A percentile compares a stretch with the other conserved stretches of the same genome.
Evolutionary conservation across 2,797 vertebrate species (phyloP).

Genomic region (Numenius phaeopus): DNA sequence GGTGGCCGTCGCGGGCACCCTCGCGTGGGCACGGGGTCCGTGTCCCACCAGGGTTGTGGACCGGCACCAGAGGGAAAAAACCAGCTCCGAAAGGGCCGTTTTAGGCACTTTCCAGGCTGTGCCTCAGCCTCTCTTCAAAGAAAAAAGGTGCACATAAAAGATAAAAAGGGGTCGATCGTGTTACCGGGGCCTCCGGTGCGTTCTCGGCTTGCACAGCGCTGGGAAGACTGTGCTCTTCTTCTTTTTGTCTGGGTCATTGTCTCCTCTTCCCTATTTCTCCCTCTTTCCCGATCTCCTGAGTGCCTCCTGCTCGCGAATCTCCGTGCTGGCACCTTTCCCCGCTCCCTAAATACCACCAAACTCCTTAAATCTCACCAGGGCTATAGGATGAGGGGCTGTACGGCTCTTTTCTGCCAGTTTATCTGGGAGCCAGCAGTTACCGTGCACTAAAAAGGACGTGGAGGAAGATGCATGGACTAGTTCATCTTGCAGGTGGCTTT

Average conservation of each 20-base stretch:
- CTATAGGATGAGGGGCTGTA: background rate
- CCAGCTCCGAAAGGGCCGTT: background rate
- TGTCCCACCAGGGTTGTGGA: fast-evolving
- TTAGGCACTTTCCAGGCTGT: background rate
- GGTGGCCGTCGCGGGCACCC: background rate
- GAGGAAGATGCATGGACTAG: background rate
- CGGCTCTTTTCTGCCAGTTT: fast-evolving
- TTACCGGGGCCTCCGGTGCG: background rate
- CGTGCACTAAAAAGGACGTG: background rate
- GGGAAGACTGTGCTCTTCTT: background rate
- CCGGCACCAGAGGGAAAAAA: background rate
- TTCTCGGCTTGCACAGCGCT: background rate
- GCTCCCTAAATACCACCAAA: background rate
- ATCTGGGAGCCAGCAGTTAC: fast-evolving
- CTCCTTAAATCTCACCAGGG: background rate
- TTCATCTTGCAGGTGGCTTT: conserved; percentile 3
- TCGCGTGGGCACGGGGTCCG: fast-evolving
- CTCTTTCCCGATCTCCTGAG: background rate
- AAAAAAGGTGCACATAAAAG: conserved; percentile 3
- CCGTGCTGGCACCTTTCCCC: background rate
- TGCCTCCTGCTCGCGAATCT: background rate
- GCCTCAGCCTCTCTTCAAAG: background rate
- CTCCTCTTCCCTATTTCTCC: background rate
- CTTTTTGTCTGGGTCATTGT: background rate
- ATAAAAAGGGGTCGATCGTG: background rate